Conservation (phyloP, 1,140 invertebrate genomes). For the Drosophila guanche region DNA sequence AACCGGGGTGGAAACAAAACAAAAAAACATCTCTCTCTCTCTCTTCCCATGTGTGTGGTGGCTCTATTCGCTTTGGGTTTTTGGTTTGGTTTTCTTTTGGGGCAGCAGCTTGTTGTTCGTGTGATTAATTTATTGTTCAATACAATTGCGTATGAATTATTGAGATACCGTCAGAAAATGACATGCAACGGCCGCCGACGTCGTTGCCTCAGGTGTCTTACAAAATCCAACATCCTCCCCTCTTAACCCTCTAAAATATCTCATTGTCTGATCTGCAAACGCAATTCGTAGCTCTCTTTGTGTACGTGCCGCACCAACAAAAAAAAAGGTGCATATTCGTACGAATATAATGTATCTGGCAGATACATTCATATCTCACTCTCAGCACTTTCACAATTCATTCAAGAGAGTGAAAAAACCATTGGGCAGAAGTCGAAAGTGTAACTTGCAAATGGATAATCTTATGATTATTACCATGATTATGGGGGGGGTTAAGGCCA, state of each 20-base stretch:
- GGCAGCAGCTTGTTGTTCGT: conserved; percentile 53
- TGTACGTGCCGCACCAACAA: conserved; percentile 35
- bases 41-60: conserved; percentile 23
- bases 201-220: conserved; percentile 67
- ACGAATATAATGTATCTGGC: conserved; percentile 38
- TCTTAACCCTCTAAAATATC: conserved; percentile 20
- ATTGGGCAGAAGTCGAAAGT: conserved; percentile 42
- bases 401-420: conserved; percentile 51
- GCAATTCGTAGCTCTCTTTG: conserved; percentile 29
- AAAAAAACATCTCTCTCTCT: no score
- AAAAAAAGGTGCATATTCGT: conserved; percentile 49
- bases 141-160: conserved; percentile 80
- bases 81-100: conserved; percentile 2
- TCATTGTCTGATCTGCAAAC: conserved; percentile 52
- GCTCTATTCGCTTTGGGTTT: conserved; percentile 14
- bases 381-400: conserved; percentile 63
- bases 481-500: conserved; percentile 27
- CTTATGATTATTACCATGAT: conserved; percentile 7
- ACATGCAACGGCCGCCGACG: conserved; percentile 68
- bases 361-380: conserved; percentile 44
- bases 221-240: conserved; percentile 36
- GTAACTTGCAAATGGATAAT: conserved; percentile 32
- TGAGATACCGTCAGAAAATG: conserved; percentile 77
- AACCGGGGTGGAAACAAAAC: neutral
- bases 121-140: conserved; percentile 80